Evolutionary conservation across 2,888 invertebrate species (phyloP).

Genomic region (Orchesella flavescens): DNA sequence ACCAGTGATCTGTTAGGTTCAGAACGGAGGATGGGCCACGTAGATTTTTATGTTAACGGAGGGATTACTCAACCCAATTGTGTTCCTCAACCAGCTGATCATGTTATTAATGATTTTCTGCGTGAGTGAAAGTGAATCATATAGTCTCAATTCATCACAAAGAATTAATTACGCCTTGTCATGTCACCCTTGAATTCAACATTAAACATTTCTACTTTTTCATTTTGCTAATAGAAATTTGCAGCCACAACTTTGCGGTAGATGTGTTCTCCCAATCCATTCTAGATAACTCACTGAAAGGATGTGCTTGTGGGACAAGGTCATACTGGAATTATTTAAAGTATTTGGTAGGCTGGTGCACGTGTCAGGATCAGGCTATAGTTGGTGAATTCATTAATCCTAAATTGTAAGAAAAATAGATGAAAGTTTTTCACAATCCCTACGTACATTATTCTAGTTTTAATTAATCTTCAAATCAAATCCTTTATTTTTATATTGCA

Average conservation of each 20-base stretch:
- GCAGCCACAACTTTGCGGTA: conserved; percentile 49
- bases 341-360: conserved; percentile 51
- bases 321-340: conserved; percentile 46
- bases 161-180: background rate
- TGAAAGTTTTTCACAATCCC: background rate
- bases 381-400: conserved; percentile 44
- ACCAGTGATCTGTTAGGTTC: conserved; percentile 33
- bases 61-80: conserved; percentile 41
- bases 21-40: conserved; percentile 26
- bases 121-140: conserved; percentile 6
- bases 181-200: too few relatives aligned
- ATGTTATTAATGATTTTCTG: conserved; percentile 31
- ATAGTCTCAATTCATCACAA: background rate
- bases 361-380: conserved; percentile 40
- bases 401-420: conserved; percentile 19
- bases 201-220: too few relatives aligned
- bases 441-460: background rate
- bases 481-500: background rate
- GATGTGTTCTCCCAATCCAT: conserved; percentile 37
- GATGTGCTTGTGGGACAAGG: conserved; percentile 34
- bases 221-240: conserved; percentile 25
- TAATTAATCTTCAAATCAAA: background rate
- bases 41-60: conserved; percentile 36
- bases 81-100: conserved; percentile 35
- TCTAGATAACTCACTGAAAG: conserved; percentile 41